Percentiles rank a stretch among this genome's conserved stretches.
Conservation (phyloP, 2,888 invertebrate species). For the Phyllotreta striolata region DNA sequence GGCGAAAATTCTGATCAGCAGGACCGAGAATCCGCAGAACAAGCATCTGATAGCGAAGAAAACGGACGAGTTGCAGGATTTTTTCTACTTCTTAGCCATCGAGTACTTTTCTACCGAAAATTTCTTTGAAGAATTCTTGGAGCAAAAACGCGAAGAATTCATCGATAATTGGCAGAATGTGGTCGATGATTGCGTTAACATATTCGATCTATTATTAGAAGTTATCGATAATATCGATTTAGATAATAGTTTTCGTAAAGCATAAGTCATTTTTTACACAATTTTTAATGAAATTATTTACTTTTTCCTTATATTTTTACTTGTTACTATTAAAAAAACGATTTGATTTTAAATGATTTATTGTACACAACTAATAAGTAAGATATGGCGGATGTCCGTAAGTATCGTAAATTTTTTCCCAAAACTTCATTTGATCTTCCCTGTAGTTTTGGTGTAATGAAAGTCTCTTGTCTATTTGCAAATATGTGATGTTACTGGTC, state of each 20-base stretch:
- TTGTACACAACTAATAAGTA: conserved; percentile 28
- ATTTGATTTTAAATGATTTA: neutral
- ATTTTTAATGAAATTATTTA: no score
- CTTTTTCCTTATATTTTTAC: neutral
- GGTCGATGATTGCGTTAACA: conserved; percentile 11
- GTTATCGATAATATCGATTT: conserved; percentile 21
- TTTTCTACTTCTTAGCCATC: conserved; percentile 23
- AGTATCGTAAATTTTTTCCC: conserved; percentile 30
- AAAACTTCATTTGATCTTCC: conserved; percentile 31
- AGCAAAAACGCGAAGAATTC: conserved; percentile 21
- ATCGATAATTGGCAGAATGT: conserved; percentile 16
- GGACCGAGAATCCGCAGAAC: conserved; percentile 14
- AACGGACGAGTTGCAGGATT: conserved; percentile 28
- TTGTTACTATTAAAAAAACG: neutral
- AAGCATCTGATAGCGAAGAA: conserved; percentile 18
- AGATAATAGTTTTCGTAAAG: conserved; percentile 17
- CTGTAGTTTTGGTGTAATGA: conserved; percentile 32
- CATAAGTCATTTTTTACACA: no score
- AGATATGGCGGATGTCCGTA: conserved; percentile 35
- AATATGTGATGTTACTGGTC: conserved; percentile 28
- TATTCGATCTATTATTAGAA: conserved; percentile 17
- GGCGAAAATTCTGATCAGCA: conserved; percentile 11
- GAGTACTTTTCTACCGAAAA: conserved; percentile 21
- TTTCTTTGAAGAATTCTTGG: conserved; percentile 12
- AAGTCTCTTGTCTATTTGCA: conserved; percentile 31